Evolutionary conservation across 1,140 invertebrate genomes (phyloP), one percentile per base, ranked within the genome.

Genomic region (Pteromalus puparum): DNA sequence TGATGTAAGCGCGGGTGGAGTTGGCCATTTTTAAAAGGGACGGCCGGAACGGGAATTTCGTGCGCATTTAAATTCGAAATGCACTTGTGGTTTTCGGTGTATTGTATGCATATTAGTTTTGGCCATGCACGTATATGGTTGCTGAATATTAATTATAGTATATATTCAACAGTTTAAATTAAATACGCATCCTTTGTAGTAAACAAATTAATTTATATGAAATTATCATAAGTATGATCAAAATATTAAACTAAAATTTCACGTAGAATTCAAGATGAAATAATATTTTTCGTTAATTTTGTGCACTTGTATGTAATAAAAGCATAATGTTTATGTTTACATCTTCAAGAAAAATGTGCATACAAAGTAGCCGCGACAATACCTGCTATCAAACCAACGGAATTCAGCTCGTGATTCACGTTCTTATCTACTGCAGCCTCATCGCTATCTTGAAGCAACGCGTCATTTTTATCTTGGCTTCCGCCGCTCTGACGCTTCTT

Each of bases 401-500:
- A 81, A 15, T 53, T 21, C 13, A 81, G 5, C 3, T 18, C 30
- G 13, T 76, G 81, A 83, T 65, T 65, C 75, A 61, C 10, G 1
- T n/a, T n/a, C 53, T 68, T 68, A 79, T 79, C 77, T 26, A 13
- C 53, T 79, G 65, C 61, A 67, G 61, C 28, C 34, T n/a, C 77
- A 21, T 18, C 53, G 77, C n/a, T 77, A 77, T 77, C 75, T 26
- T 28, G 26, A 7, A 28, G n/a, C 24, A 30, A n/a, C 21, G 61
- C 77, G 30, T n/a, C 18, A 42, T 68, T 42, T 46, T 79, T 79
- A 79, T 79, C 77, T 68, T 46, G 53, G 38, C 53, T 34, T 78
- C 79, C 26, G 26, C 46, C 42, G 26, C 18, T 77, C 30, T 2
- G 28, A n/a, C 46, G 48, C 10, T 80, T 83, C 74, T 87, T 87